A percentile compares a stretch with the other conserved stretches of the same genome.
Conservation (phyloP, 2,113 vertebrate species). For the Neofelis nebulosa region DNA sequence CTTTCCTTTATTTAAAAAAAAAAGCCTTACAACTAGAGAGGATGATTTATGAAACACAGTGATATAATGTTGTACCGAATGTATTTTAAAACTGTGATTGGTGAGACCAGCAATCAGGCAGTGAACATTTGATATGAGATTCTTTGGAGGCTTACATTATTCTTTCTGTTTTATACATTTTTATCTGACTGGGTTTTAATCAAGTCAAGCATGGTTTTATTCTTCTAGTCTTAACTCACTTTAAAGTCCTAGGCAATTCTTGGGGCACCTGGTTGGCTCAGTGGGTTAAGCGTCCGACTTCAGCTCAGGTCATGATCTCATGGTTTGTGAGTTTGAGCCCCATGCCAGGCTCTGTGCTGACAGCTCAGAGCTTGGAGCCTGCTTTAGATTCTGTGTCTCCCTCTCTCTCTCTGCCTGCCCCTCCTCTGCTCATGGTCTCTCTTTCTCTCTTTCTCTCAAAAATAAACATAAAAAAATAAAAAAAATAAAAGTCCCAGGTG, state of each 20-base stretch:
- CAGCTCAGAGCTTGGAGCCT: too few species aligned
- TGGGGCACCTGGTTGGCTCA: too few species aligned
- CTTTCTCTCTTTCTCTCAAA: too few species aligned
- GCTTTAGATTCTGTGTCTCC: too few species aligned
- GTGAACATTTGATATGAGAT: not conserved
- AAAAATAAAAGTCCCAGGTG: not conserved
- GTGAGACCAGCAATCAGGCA: not conserved
- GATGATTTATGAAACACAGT: slow-evolving; percentile 22
- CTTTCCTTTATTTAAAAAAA: slow-evolving; percentile 23
- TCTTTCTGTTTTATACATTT: not conserved
- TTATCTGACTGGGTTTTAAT: not conserved
- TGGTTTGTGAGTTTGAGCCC: too few species aligned
- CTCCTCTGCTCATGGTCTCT: too few species aligned
- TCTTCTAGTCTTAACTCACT: not conserved
- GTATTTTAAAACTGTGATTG: slow-evolving; percentile 16
- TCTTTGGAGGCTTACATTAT: not conserved
- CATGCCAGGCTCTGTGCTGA: too few species aligned
- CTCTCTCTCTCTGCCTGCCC: too few species aligned
- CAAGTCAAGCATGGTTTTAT: not conserved
- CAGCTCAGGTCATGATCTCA: too few species aligned
- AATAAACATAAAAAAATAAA: too few species aligned
- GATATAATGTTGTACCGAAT: not conserved
- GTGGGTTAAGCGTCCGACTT: too few species aligned
- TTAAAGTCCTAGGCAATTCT: not conserved
- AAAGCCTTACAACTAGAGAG: not conserved